Evolutionary conservation across 2,888 invertebrate genomes (phyloP), one percentile per base, ranked within the genome.

Genomic region (Platycheirus albimanus): DNA sequence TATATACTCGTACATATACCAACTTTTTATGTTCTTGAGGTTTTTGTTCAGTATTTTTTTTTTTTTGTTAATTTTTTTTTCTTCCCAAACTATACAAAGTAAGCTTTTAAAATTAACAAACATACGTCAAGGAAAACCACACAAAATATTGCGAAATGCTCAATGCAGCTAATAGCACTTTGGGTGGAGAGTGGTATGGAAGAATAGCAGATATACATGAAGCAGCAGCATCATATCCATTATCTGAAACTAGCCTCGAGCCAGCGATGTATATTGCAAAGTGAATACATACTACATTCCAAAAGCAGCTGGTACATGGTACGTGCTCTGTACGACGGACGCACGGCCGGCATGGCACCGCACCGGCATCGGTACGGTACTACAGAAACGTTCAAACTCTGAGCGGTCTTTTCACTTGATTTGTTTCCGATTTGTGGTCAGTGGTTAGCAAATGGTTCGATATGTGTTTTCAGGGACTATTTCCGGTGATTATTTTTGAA

Each of bases 301-400:
- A 11, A 11, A 15, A 43, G 56, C 72, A 61, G 33, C 24, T 49
- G 52, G 30, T 30, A 61, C 28, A 24, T 28, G 45, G 17, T 72
- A 78, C 66, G 78, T 74, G 78, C 58, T 72, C 52, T 61, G 52
- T 61, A 33, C 47, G 47, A n/a, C n/a, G n/a, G n/a, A n/a, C n/a
- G n/a, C n/a, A n/a, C n/a, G n/a, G n/a, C n/a, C n/a, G n/a, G n/a
- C n/a, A n/a, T n/a, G n/a, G n/a, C n/a, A n/a, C n/a, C n/a, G n/a
- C n/a, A n/a, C n/a, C n/a, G n/a, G n/a, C n/a, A n/a, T n/a, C n/a
- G n/a, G n/a, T n/a, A n/a, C n/a, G n/a, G n/a, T 8, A 13, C 49
- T 33, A 33, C 3, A 49, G 1, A 3, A 13, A 56, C 56, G n/a
- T 38, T 19, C 45, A 78, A 67, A 47, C 45, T 72, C 52, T 20